These are phyloP conservation scores for Hippocampus mohnikei DNA, from an alignment of 2,113 vertebrate genomes.

Conservation along the genomic window DNA sequence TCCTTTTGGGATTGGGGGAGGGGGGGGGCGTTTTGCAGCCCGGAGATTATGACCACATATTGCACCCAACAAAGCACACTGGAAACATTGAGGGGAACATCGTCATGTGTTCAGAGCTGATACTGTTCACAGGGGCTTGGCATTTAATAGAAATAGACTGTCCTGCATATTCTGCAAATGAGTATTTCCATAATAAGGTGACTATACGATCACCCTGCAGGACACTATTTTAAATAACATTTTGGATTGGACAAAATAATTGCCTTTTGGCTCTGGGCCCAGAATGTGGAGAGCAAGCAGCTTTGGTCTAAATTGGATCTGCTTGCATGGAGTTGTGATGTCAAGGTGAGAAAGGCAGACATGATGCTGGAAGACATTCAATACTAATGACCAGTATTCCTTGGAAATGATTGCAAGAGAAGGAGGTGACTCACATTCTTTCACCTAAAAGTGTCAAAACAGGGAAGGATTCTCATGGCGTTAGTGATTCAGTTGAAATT, in stretches of 20 bases:
- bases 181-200: slow-evolving; percentile 40
- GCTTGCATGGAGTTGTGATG: slow-evolving; percentile 30
- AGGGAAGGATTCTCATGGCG: slow-evolving; percentile 23
- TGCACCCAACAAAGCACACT: slow-evolving; percentile 25
- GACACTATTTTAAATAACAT: slow-evolving; percentile 40
- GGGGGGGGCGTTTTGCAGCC: slow-evolving; percentile 12
- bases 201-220: slow-evolving; percentile 29
- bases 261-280: slow-evolving; percentile 25
- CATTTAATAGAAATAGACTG: slow-evolving; percentile 37
- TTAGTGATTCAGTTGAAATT: not conserved
- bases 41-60: slow-evolving; percentile 29
- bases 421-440: slow-evolving; percentile 32
- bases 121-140: slow-evolving; percentile 10
- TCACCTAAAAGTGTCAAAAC: slow-evolving; percentile 29
- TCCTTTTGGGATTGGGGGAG: slow-evolving; percentile 16
- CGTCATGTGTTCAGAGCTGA: slow-evolving; percentile 34
- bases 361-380: slow-evolving; percentile 36
- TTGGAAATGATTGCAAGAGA: slow-evolving; percentile 32
- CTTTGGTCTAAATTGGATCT: slow-evolving; percentile 38
- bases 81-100: slow-evolving; percentile 48
- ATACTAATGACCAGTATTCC: slow-evolving; percentile 52
- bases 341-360: slow-evolving; percentile 52
- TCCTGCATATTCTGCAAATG: slow-evolving; percentile 42
- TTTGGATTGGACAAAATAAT: slow-evolving; percentile 35
- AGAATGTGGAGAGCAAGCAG: slow-evolving; percentile 8